Evolutionary conservation across 2,113 vertebrate species (phyloP).

Genomic region (Progne subis): DNA sequence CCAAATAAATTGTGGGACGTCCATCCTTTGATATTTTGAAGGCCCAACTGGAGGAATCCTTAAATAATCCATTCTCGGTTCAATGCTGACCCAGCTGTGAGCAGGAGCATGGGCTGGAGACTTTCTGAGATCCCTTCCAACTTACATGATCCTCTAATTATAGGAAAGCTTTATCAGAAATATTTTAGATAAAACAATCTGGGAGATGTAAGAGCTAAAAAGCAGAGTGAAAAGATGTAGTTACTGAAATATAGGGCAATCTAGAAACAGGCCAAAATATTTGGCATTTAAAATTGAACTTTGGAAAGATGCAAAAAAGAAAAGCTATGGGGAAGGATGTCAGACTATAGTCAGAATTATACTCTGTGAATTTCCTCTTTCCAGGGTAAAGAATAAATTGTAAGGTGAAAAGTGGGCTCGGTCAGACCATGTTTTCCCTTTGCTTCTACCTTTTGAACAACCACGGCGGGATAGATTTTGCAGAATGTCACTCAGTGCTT

Average conservation of each 20-base stretch:
- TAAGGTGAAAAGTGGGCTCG: background rate
- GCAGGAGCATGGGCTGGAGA: background rate
- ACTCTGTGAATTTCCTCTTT: background rate
- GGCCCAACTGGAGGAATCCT: background rate
- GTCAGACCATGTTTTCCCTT: background rate
- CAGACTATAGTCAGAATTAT: background rate
- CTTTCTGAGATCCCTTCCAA: background rate
- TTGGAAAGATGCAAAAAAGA: background rate
- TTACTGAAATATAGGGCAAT: background rate
- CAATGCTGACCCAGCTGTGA: background rate
- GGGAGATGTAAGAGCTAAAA: background rate
- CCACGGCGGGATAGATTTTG: background rate
- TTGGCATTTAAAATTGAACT: background rate
- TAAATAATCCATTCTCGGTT: background rate
- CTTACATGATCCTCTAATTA: background rate
- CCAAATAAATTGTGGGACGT: background rate
- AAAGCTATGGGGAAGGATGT: background rate
- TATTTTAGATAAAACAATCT: background rate
- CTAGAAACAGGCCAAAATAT: background rate
- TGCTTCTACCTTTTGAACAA: background rate
- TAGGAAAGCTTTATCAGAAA: background rate
- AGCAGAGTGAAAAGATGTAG: background rate
- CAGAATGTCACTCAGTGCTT: background rate
- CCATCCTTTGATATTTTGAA: background rate
- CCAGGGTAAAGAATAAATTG: background rate